These are phyloP conservation scores for Stichodactyla helianthus DNA, from an alignment of 64 coral and sea anemone species.

Conservation along the genomic window DNA sequence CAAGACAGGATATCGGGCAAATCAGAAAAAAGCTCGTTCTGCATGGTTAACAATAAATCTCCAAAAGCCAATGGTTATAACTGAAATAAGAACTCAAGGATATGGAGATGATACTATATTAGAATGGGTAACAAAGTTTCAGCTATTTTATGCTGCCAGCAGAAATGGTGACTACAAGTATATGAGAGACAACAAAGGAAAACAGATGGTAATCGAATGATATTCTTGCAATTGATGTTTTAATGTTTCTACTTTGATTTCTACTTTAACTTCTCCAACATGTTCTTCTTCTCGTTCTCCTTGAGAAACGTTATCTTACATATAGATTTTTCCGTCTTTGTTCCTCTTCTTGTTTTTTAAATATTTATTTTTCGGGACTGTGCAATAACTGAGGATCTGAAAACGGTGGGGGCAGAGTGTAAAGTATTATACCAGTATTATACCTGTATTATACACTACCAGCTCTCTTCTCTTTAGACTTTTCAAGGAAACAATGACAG, in stretches of 20 bases:
- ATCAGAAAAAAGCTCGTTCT: neutral
- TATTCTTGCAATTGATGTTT: neutral
- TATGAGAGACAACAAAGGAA: neutral
- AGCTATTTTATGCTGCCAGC: conserved; percentile 13
- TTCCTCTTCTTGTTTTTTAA: no score
- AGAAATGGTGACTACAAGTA: neutral
- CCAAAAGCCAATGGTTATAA: conserved; percentile 10
- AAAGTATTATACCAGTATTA: no score
- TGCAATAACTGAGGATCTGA: no score
- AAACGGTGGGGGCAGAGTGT: no score
- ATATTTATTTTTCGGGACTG: no score
- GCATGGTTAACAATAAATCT: conserved; percentile 34
- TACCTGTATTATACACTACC: no score
- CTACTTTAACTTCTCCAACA: no score
- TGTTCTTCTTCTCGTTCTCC: no score
- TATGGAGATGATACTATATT: conserved; percentile 10
- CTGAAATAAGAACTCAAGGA: conserved; percentile 46
- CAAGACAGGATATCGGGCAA: conserved; percentile 33
- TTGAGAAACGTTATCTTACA: no score
- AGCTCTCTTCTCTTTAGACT: neutral
- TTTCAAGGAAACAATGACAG: conserved; percentile 67
- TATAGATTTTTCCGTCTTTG: no score
- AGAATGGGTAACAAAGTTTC: conserved; percentile 53
- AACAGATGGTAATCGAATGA: conserved; percentile 13
- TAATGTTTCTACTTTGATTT: no score